phyloP scores from a whole-genome alignment of 2,888 invertebrate species.

The Alloplasta piceator region DNA sequence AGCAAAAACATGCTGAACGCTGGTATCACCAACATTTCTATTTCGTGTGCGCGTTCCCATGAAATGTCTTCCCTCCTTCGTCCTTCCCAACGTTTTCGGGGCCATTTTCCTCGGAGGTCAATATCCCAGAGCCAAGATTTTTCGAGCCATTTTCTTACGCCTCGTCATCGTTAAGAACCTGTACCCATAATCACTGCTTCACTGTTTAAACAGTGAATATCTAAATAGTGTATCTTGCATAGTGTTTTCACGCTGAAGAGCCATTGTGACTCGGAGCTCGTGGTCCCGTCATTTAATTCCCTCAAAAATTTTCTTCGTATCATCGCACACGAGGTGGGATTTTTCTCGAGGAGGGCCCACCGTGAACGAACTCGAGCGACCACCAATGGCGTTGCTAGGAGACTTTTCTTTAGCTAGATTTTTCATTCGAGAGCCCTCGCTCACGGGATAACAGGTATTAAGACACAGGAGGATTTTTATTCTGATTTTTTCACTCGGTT shows the following conservation, averaged over 20 bases:
- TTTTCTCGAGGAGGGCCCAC: conserved; percentile 13
- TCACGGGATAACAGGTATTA: too few relatives aligned
- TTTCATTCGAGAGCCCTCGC: too few relatives aligned
- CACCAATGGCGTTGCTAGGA: not conserved
- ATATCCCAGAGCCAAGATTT: not conserved
- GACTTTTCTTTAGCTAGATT: too few relatives aligned
- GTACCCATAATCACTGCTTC: too few relatives aligned
- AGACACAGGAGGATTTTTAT: too few relatives aligned
- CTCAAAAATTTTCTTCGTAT: conserved; percentile 17
- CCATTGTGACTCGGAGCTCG: not conserved
- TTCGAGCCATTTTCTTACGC: conserved; percentile 14
- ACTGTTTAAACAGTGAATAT: too few relatives aligned
- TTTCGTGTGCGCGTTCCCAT: conserved; percentile 56
- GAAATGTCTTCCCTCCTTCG: conserved; percentile 47
- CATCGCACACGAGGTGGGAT: conserved; percentile 49
- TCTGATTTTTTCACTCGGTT: too few relatives aligned
- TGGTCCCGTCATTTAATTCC: conserved; percentile 4
- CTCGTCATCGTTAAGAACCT: conserved; percentile 29
- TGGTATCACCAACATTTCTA: conserved; percentile 18
- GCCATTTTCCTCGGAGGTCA: not conserved
- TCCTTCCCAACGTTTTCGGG: not conserved
- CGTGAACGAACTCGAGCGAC: not conserved
- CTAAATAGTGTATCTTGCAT: too few relatives aligned
- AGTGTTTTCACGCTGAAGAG: too few relatives aligned
- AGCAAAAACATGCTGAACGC: conserved; percentile 30